Conservation (phyloP, 1,140 invertebrate species). For the Sitodiplosis mosellana region DNA sequence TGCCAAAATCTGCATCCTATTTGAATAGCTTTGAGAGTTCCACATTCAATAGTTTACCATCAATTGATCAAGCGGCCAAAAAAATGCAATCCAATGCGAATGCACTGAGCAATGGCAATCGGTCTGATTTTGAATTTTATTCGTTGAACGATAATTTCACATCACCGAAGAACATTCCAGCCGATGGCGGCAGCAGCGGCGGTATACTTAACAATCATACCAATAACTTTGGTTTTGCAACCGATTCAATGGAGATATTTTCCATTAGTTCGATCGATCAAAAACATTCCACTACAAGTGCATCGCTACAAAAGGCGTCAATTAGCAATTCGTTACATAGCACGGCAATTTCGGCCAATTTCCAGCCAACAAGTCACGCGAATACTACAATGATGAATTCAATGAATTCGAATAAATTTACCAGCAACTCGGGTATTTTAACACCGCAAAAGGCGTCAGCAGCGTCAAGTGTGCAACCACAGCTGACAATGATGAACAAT, state of each 20-base stretch:
- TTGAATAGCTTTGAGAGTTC: no score
- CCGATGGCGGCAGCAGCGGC: no score
- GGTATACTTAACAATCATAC: background rate
- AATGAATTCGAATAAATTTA: background rate
- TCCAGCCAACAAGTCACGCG: background rate
- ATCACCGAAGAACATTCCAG: no score
- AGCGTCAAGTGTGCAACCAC: no score
- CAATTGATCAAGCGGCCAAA: no score
- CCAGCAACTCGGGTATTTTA: background rate
- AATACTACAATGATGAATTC: background rate
- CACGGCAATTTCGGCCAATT: background rate
- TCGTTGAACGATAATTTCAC: no score
- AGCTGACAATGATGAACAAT: background rate
- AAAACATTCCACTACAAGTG: background rate
- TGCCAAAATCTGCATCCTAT: no score
- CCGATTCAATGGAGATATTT: background rate
- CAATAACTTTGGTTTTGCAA: background rate
- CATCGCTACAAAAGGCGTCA: background rate
- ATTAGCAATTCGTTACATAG: background rate
- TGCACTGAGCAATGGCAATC: no score
- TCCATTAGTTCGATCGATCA: background rate
- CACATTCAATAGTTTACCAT: no score
- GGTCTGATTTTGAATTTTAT: no score
- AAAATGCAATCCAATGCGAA: no score
- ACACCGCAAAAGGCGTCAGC: background rate